These are phyloP conservation scores for Rhinogobio ventralis DNA, from an alignment of 2,797 vertebrate genomes.

Conservation along the genomic window DNA sequence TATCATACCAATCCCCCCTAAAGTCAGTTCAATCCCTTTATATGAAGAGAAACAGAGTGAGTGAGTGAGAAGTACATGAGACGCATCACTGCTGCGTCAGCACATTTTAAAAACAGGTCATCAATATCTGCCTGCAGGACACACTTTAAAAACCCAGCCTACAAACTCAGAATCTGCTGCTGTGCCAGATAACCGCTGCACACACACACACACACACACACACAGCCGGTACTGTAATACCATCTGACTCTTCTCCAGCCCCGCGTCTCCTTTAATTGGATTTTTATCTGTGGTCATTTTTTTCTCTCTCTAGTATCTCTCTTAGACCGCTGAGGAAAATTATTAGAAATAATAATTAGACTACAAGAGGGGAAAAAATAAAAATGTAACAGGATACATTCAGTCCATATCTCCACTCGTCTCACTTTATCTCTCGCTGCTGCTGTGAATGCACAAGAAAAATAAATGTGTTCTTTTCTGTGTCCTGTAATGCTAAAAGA, in stretches of 20 bases:
- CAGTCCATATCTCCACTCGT: not conserved
- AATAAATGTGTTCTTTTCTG: not conserved
- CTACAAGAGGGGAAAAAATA: not conserved
- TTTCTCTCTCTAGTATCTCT: conserved; percentile 12
- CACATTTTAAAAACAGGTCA: conserved; percentile 78
- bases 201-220: conserved; percentile 5
- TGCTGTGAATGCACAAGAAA: not conserved
- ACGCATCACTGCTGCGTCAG: conserved; percentile 77
- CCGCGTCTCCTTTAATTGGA: conserved; percentile 17
- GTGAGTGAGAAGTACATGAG: conserved; percentile 49
- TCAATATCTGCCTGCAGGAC: conserved; percentile 73
- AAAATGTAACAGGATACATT: not conserved
- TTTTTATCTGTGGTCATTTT: conserved; percentile 35
- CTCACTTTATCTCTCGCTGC: not conserved
- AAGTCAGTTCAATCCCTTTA: not conserved
- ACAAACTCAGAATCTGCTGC: not conserved
- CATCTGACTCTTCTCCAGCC: conserved; percentile 13
- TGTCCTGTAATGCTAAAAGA: not conserved
- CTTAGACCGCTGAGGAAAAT: conserved; percentile 16
- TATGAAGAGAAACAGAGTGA: conserved; percentile 9
- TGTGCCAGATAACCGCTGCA: not conserved
- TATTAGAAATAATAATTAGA: conserved; percentile 33
- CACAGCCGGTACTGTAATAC: not conserved
- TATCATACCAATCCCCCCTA: not conserved
- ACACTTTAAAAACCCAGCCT: conserved; percentile 8